Percentiles rank a stretch among this genome's conserved stretches.
These are phyloP conservation scores for Phasia obesa DNA, from an alignment of 2,888 invertebrate genomes.

Conservation along the genomic window DNA sequence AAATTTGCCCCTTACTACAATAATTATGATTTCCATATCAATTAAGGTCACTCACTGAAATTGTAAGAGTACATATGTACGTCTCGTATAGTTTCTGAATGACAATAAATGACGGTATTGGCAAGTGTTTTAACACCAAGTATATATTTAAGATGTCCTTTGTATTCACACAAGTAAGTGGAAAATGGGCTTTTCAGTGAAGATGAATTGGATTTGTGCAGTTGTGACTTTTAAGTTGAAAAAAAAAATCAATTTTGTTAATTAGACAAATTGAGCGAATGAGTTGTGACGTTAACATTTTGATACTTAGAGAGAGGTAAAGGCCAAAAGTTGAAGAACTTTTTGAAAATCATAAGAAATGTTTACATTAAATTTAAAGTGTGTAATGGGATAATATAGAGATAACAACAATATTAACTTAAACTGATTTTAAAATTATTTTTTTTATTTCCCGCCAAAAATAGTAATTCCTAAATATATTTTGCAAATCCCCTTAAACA, in stretches of 20 bases:
- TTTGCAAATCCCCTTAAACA: too few species aligned
- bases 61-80: conserved; percentile 29
- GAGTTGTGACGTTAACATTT: conserved; percentile 14
- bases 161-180: conserved; percentile 13
- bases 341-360: neutral
- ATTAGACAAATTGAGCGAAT: conserved; percentile 59
- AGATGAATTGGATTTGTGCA: conserved; percentile 56
- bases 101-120: conserved; percentile 5
- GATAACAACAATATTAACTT: too few species aligned
- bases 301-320: neutral
- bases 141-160: conserved; percentile 12
- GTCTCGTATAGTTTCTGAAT: conserved; percentile 14
- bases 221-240: conserved; percentile 38
- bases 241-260: conserved; percentile 66
- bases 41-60: conserved; percentile 65
- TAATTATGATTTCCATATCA: conserved; percentile 66
- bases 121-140: conserved; percentile 18
- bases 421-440: too few species aligned
- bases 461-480: too few species aligned
- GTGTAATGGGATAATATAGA: too few species aligned
- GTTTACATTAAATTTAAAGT: too few species aligned
- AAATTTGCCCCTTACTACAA: conserved; percentile 48
- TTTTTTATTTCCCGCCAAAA: too few species aligned
- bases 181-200: conserved; percentile 4
- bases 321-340: neutral